phyloP scores from a whole-genome alignment of 2,797 vertebrate species.

The Sebastes baramenuke region DNA sequence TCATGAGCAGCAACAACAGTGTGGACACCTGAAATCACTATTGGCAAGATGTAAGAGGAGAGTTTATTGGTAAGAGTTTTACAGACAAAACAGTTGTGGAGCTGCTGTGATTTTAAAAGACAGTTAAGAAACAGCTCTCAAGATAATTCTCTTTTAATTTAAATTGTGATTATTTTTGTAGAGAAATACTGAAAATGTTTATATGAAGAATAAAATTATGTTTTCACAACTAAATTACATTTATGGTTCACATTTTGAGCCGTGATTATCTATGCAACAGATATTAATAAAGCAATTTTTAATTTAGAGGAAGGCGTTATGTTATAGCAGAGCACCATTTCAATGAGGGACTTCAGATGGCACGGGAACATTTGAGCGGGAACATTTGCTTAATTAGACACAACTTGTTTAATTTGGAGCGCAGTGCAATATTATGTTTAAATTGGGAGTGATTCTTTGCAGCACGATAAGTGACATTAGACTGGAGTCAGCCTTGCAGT shows the following conservation, averaged over 20 bases:
- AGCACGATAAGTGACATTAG: slow-evolving; percentile 21
- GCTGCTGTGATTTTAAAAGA: slow-evolving; percentile 57
- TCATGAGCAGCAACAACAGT: slow-evolving; percentile 52
- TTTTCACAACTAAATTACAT: slow-evolving; percentile 45
- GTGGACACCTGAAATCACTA: slow-evolving; percentile 63
- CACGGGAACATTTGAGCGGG: background rate
- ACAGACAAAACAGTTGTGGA: slow-evolving; percentile 37
- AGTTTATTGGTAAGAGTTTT: slow-evolving; percentile 50
- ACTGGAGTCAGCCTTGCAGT: slow-evolving; percentile 2
- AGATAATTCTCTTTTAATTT: background rate
- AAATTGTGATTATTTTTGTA: background rate
- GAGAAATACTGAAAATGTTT: background rate
- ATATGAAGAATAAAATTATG: background rate
- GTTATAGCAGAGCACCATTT: slow-evolving; percentile 7
- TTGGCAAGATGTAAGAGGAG: slow-evolving; percentile 42
- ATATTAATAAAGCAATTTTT: slow-evolving; percentile 42
- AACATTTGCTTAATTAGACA: slow-evolving; percentile 50
- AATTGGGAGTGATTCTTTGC: slow-evolving; percentile 26
- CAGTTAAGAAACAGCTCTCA: background rate
- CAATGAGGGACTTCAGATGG: slow-evolving; percentile 8
- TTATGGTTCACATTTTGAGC: slow-evolving; percentile 82
- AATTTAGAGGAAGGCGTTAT: slow-evolving; percentile 18
- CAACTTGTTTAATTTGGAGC: slow-evolving; percentile 36
- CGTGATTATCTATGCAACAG: slow-evolving; percentile 78
- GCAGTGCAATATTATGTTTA: slow-evolving; percentile 29